Evolutionary conservation across 2,113 vertebrate species (phyloP).

Genomic region (Potamarius usumacintae): DNA sequence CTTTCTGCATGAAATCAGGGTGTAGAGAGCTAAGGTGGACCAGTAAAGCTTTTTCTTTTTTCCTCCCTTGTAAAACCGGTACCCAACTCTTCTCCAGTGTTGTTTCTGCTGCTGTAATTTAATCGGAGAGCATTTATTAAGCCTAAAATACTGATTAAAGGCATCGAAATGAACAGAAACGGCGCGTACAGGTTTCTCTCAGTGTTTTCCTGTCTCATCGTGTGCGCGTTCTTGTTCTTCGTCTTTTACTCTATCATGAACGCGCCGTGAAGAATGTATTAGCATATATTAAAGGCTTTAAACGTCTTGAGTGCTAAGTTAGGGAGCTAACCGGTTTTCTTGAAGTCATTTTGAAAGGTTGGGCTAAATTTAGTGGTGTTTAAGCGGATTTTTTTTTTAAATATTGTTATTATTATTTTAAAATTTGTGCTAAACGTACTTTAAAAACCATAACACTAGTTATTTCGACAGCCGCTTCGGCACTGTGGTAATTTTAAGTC

Average conservation of each 20-base stretch:
- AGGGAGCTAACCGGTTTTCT: not conserved
- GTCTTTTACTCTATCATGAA: constrained; percentile 67
- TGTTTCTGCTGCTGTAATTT: not conserved
- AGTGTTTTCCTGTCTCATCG: constrained; percentile 70
- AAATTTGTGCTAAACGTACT: not conserved
- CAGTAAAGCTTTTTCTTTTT: not conserved
- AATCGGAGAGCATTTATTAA: not conserved
- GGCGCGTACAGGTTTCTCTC: constrained; percentile 70
- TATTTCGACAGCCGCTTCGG: not conserved
- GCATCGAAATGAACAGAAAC: constrained; percentile 69
- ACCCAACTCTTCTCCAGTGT: not conserved
- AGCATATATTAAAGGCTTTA: not conserved
- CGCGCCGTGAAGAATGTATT: not conserved
- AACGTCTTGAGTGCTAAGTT: not conserved
- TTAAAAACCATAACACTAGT: not conserved
- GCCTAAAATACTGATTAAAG: not conserved
- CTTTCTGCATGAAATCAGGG: not conserved
- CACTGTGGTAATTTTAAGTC: not conserved
- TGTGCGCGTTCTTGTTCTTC: constrained; percentile 68
- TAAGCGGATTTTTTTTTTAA: not conserved
- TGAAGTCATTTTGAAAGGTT: not conserved
- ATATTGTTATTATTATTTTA: too few species aligned
- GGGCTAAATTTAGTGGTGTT: not conserved
- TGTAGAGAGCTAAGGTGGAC: not conserved
- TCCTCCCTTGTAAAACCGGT: not conserved